These are phyloP conservation scores for Orthosia incerta DNA, from an alignment of 2,888 invertebrate genomes.

Conservation along the genomic window DNA sequence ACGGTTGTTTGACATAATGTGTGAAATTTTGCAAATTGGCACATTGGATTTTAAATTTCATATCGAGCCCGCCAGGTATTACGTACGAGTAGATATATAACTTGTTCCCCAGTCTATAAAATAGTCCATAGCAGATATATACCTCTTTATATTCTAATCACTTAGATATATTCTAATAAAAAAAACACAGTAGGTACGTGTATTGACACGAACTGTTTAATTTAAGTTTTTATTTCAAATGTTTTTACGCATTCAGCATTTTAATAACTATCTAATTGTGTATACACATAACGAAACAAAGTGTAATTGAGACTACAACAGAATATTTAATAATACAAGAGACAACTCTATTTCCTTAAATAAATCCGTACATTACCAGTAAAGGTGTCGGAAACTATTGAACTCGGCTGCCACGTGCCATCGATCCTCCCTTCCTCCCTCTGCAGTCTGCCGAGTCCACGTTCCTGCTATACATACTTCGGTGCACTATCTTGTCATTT, in stretches of 20 bases:
- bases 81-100: background rate
- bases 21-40: slow-evolving; percentile 6
- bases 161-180: background rate
- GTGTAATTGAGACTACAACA: background rate
- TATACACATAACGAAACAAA: background rate
- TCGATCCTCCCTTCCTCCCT: slow-evolving; percentile 21
- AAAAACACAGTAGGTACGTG: too few relatives aligned
- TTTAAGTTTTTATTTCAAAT: too few relatives aligned
- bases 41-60: slow-evolving; percentile 8
- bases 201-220: too few relatives aligned
- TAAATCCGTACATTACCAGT: slow-evolving; percentile 9
- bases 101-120: background rate
- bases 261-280: background rate
- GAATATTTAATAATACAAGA: background rate
- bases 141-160: background rate
- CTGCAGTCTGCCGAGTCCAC: background rate
- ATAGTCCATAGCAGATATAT: background rate
- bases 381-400: background rate
- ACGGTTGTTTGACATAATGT: background rate
- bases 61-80: background rate
- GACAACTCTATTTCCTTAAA: background rate
- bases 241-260: background rate
- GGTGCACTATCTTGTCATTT: background rate
- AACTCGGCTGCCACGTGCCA: slow-evolving; percentile 14
- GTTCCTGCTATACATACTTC: background rate